These are phyloP conservation scores for Oceanodroma leucorhoa DNA, from an alignment of 2,797 vertebrate genomes.

Conservation along the genomic window DNA sequence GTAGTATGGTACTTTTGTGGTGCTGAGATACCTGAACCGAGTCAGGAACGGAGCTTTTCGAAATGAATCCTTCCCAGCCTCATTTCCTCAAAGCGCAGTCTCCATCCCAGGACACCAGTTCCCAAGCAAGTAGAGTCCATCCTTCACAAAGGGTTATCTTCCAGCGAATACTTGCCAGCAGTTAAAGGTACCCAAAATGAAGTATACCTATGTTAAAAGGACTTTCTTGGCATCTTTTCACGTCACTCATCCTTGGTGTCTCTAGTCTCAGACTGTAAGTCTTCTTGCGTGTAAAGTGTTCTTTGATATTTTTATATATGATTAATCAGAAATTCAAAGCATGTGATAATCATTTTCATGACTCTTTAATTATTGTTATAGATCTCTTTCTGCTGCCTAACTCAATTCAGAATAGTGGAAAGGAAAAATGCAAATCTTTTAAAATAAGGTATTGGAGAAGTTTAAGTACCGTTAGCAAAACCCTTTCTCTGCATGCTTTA, in stretches of 20 bases:
- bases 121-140: not conserved
- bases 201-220: fast-evolving
- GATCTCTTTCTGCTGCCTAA: not conserved
- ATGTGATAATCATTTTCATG: not conserved
- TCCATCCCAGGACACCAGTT: not conserved
- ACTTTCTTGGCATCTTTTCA: not conserved
- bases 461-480: not conserved
- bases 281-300: not conserved
- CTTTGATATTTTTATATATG: not conserved
- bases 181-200: not conserved
- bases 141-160: not conserved
- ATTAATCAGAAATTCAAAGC: not conserved
- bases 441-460: not conserved
- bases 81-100: not conserved
- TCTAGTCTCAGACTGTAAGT: not conserved
- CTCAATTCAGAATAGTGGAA: not conserved
- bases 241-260: not conserved
- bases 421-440: not conserved
- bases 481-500: not conserved
- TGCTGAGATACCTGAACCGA: not conserved
- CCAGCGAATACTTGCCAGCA: not conserved
- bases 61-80: not conserved
- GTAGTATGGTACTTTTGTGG: not conserved
- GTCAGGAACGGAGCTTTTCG: not conserved
- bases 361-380: not conserved